Base-by-base conservation (phyloP, 30 jellyfish, hydroid and myxozoan genomes). In the Pelagia noctiluca region DNA sequence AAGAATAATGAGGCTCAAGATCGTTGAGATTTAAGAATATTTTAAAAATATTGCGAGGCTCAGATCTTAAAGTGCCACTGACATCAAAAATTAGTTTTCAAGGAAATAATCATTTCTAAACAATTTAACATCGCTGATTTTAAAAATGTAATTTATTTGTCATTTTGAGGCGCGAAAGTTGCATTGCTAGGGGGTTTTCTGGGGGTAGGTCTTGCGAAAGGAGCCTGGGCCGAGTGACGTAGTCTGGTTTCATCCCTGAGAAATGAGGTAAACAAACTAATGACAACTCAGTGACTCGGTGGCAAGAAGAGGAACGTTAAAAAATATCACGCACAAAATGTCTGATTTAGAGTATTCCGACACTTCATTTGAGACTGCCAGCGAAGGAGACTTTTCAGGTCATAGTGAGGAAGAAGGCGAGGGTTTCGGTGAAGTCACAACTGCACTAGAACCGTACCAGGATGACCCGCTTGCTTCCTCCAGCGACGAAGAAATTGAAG, bases 161-260 rank as follows among this genome's bases (percentile, higher is more conserved):
- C 62, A 66, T 23, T 23, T 23, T 66, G 3, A n/a, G 62, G 29
- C 8, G 16, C 30, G 24, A 11, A 66, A 66, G 26, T 33, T 33
- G 60, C 16, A 23, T n/a, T 66, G n/a, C 35, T 66, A 21, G 79
- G 79, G 79, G 79, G 46, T 33, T 66, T 32, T 66, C 1, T 66
- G 13, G 26, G 21, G 53, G 29, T 0, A 4, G 34, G 79, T 66
- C 22, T 32, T 66, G 37, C 63, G 79, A 66, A 66, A 66, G 35
- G 79, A 66, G 79, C 22, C 79, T 29, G 62, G 79, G 79, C 34
- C 37, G 24, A 66, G 79, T 66, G 79, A 66, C 79, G 63, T 30
- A 66, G 37, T 31, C 63, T 32, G 53, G 30, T 63, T 11, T n/a
- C n/a, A 22, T 65, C 29, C 18, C 57, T 1, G 16, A 66, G 16